Conservation (phyloP, 92 coral and sea anemone genomes). For the Epizoanthus rinbou region DNA sequence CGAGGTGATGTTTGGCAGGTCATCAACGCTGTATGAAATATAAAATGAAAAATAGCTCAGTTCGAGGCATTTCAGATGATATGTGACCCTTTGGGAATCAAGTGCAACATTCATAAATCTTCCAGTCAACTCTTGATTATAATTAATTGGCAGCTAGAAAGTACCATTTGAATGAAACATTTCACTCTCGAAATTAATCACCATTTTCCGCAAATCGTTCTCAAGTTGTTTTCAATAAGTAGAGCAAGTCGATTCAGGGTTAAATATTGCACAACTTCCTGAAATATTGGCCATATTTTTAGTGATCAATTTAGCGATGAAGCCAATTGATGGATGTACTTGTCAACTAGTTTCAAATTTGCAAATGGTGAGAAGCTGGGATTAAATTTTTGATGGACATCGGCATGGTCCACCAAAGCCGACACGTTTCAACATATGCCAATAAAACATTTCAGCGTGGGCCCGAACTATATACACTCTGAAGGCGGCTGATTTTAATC, state of each 20-base stretch:
- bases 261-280: slow-evolving; percentile 65
- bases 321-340: slow-evolving; percentile 64
- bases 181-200: slow-evolving; percentile 29
- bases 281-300: slow-evolving; percentile 66
- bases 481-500: slow-evolving; percentile 57
- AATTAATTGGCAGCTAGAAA: slow-evolving; percentile 29
- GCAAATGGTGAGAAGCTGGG: slow-evolving; percentile 57
- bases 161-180: slow-evolving; percentile 31
- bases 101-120: slow-evolving; percentile 36
- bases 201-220: slow-evolving; percentile 43
- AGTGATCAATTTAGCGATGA: slow-evolving; percentile 72
- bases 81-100: slow-evolving; percentile 45
- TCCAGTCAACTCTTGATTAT: slow-evolving; percentile 25
- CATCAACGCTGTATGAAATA: slow-evolving; percentile 61
- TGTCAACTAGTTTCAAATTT: slow-evolving; percentile 78
- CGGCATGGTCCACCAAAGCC: slow-evolving; percentile 55
- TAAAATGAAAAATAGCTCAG: slow-evolving; percentile 80
- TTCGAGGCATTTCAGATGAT: slow-evolving; percentile 61
- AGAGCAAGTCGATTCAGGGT: slow-evolving; percentile 36
- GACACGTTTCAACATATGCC: slow-evolving; percentile 59
- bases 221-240: slow-evolving; percentile 38
- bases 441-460: slow-evolving; percentile 56
- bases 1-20: slow-evolving; percentile 69
- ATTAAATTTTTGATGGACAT: slow-evolving; percentile 77
- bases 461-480: slow-evolving; percentile 19